Conservation (phyloP, 2,888 invertebrate genomes). For the Eupithecia inturbata region DNA sequence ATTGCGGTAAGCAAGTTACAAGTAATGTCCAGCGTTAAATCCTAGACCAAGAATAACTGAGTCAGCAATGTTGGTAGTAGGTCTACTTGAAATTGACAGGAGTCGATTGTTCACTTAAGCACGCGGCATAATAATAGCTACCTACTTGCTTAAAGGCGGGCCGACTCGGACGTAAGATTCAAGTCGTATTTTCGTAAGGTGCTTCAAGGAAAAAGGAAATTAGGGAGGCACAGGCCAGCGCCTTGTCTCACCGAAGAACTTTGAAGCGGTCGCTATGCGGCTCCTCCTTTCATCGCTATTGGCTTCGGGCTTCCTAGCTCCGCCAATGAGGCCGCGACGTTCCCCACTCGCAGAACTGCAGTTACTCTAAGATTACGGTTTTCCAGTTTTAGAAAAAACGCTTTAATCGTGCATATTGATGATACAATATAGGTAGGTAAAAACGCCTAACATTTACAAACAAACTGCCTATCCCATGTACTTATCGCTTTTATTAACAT, state of each 20-base stretch:
- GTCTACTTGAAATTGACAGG: neutral
- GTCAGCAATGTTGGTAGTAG: neutral
- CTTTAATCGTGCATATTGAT: conserved; percentile 50
- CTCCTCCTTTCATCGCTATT: conserved; percentile 79
- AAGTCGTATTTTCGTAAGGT: conserved; percentile 49
- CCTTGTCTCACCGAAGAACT: conserved; percentile 73
- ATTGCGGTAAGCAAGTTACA: neutral
- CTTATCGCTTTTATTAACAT: neutral
- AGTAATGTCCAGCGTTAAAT: neutral
- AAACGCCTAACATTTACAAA: neutral
- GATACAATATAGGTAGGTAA: conserved; percentile 19
- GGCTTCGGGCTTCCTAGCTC: conserved; percentile 67
- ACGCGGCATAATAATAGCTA: neutral
- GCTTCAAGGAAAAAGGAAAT: conserved; percentile 53
- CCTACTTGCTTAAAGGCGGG: conserved; percentile 28
- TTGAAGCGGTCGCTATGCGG: conserved; percentile 64
- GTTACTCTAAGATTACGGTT: conserved; percentile 68
- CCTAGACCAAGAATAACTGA: neutral
- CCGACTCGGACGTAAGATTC: conserved; percentile 31
- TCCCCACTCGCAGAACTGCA: conserved; percentile 68
- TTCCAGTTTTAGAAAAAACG: conserved; percentile 63
- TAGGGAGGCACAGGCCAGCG: conserved; percentile 57
- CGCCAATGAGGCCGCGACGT: conserved; percentile 74
- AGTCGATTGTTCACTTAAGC: neutral
- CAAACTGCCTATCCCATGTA: neutral